A percentile compares a stretch with the other conserved stretches of the same genome.
Evolutionary conservation across 2,113 vertebrate genomes (phyloP).

Genomic region (Aleadryas rufinucha): DNA sequence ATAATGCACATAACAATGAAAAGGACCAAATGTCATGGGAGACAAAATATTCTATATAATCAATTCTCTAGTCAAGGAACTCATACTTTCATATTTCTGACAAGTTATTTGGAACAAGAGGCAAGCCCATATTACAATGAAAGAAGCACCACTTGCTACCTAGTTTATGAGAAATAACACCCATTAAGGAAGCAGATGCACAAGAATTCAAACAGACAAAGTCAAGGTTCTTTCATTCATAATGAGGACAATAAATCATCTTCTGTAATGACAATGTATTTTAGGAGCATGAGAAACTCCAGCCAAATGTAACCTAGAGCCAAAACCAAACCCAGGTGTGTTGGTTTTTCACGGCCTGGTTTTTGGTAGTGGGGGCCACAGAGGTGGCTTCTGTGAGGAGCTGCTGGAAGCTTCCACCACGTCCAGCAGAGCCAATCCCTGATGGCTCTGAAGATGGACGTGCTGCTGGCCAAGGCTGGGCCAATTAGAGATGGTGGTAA

Average conservation of each 20-base stretch:
- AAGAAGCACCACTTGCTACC: background rate
- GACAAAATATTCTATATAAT: background rate
- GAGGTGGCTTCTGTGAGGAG: background rate
- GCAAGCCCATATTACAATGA: background rate
- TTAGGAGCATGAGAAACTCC: background rate
- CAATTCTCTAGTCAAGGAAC: background rate
- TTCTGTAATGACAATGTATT: background rate
- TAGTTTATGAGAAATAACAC: background rate
- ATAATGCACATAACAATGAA: background rate
- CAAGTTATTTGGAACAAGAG: background rate
- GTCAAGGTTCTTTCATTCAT: background rate
- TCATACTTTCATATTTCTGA: background rate
- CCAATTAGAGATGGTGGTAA: background rate
- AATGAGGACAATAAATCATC: background rate
- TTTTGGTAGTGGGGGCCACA: rapidly evolving
- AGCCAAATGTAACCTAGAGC: background rate
- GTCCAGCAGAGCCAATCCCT: background rate
- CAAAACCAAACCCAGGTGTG: background rate
- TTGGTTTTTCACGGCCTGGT: rapidly evolving
- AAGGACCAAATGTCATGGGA: background rate
- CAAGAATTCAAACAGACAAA: background rate
- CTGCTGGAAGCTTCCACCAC: background rate
- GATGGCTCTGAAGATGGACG: background rate
- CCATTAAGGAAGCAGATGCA: background rate
- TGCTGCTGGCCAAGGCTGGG: background rate